phyloP scores from a whole-genome alignment of 2,113 vertebrate genomes.

The Coracopsis vasa region DNA sequence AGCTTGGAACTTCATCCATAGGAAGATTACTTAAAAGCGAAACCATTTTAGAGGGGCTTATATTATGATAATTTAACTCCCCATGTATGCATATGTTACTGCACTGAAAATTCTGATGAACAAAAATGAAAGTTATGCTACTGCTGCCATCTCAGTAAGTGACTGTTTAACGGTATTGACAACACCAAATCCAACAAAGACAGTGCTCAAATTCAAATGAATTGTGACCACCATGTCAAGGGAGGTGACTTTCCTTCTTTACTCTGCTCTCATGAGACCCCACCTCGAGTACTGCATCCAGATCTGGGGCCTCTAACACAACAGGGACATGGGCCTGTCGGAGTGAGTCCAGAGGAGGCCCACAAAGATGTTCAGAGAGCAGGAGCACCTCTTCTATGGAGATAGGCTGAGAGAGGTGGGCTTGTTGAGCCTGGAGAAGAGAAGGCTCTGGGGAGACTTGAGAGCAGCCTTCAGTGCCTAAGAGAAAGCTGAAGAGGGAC shows the following conservation, averaged over 20 bases:
- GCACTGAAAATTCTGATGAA: neutral
- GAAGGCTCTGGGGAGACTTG: neutral
- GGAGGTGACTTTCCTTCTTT: neutral
- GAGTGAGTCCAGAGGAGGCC: neutral
- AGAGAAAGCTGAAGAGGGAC: neutral
- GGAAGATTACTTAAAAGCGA: neutral
- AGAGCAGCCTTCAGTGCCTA: neutral
- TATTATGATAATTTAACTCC: neutral
- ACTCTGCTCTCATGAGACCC: neutral
- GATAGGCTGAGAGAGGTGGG: neutral
- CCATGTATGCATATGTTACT: neutral
- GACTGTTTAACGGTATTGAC: neutral
- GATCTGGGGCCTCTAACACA: neutral
- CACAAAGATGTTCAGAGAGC: neutral
- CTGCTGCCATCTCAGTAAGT: neutral
- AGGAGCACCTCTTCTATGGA: neutral
- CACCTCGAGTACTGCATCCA: neutral
- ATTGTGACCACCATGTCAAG: neutral
- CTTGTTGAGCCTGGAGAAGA: neutral
- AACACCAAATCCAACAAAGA: neutral
- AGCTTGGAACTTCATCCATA: neutral
- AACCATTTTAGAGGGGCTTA: neutral
- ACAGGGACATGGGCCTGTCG: neutral
- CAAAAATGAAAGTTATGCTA: rapidly evolving
- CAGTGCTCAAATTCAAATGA: neutral